Conservation (phyloP, 2,113 vertebrate species). For the Penelope pileata region DNA sequence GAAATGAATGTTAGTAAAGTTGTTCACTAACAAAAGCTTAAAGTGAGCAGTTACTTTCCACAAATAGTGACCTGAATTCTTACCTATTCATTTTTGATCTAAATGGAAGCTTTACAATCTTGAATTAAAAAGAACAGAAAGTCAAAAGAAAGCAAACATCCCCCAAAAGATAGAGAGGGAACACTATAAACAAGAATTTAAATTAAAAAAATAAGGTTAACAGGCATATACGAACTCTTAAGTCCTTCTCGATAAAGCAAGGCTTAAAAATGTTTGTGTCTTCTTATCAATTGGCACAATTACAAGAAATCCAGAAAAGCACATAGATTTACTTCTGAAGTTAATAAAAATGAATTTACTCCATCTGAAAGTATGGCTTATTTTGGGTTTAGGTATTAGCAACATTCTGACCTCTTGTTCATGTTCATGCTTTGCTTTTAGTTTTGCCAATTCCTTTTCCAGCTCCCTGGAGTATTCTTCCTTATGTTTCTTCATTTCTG, state of each 20-base stretch:
- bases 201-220: neutral
- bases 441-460: conserved; percentile 35
- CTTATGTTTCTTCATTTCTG: conserved; percentile 72
- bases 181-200: neutral
- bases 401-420: conserved; percentile 79
- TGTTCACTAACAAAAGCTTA: neutral
- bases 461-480: conserved; percentile 47
- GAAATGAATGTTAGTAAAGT: neutral
- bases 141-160: neutral
- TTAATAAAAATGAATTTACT: neutral
- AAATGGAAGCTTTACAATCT: neutral
- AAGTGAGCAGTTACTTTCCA: neutral
- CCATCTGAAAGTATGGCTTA: neutral
- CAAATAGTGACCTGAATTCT: neutral
- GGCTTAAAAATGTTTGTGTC: neutral
- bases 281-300: neutral
- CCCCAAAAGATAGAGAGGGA: neutral
- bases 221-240: neutral
- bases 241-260: neutral
- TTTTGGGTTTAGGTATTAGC: neutral
- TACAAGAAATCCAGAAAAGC: neutral
- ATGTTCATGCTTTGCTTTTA: conserved; percentile 72
- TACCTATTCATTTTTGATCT: neutral
- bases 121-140: neutral
- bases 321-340: neutral